Evolutionary conservation across 2,797 vertebrate species (phyloP), one percentile per base, ranked within the genome.

Genomic region (Lates japonicus): DNA sequence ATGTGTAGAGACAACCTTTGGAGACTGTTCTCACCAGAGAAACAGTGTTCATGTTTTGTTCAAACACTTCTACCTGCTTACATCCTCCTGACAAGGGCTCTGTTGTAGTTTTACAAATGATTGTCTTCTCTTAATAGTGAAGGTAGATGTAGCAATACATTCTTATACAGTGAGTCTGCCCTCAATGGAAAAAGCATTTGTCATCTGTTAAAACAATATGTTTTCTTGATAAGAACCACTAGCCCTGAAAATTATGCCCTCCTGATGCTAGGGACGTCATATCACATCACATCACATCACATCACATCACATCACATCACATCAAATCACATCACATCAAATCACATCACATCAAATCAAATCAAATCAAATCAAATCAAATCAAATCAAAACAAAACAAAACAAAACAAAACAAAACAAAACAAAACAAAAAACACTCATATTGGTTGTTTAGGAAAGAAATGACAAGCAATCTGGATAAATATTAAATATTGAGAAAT

Each of bases 51-150:
- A 11, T 0, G n/a, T 25, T 60, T 60, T 33, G 19, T 8, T 39
- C 39, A 22, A 17, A 14, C 7, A 29, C 57, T 46, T 7, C 31
- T 16, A 17, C 1, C 1, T 62, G 49, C 25, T 29, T 48, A 22
- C 41, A 35, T 49, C 16, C 17, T 8, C 39, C 12, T 6, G 14
- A 20, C n/a, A 55, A 61, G 37, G 20, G 22, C 0, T 31, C 54
- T 60, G 29, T 41, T 64, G 22, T 51, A 37, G 49, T 68, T 76
- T 42, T 20, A 42, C 7, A 75, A 64, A 59, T 19, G 7, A 49
- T 46, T 10, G 20, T 49, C 20, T 22, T 59, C 10, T 49, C 31
- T 48, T 48, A 9, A 37, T n/a, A 17, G 20, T n/a, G 20, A 20
- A 35, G 31, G 10, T 74, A 11, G 51, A 42, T 42, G 39, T 25